Conservation (phyloP, 2,797 vertebrate genomes). For the Tamandua tetradactyla region DNA sequence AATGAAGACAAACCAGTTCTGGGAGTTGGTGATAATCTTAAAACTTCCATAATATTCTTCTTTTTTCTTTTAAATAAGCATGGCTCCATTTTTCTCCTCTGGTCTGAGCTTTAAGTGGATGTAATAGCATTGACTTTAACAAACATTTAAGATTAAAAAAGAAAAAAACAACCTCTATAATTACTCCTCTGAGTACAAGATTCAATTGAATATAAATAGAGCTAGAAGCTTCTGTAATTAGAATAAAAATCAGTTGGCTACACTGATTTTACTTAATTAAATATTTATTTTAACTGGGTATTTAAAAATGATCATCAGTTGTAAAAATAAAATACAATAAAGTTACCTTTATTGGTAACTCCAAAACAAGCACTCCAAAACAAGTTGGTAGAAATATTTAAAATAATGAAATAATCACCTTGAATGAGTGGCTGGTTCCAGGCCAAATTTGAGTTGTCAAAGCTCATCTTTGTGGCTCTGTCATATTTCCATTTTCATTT, state of each 20-base stretch:
- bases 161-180: background rate
- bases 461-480: background rate
- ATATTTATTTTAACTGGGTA: conserved; percentile 14
- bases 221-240: background rate
- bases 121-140: background rate
- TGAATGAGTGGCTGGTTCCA: background rate
- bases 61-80: background rate
- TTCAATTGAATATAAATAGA: background rate
- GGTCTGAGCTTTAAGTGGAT: conserved; percentile 1
- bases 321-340: background rate
- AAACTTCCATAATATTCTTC: conserved; percentile 61
- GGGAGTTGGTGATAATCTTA: conserved; percentile 59
- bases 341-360: no score
- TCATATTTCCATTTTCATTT: background rate
- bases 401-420: background rate
- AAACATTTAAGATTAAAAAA: conserved; percentile 4
- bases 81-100: background rate
- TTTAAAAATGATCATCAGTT: background rate
- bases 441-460: background rate
- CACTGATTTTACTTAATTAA: background rate
- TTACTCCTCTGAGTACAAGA: background rate
- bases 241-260: background rate
- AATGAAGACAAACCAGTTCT: conserved; percentile 72
- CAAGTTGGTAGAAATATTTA: background rate
- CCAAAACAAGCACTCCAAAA: background rate